Base-by-base conservation (phyloP, 2,888 invertebrate species). In the Deilephila porcellus region DNA sequence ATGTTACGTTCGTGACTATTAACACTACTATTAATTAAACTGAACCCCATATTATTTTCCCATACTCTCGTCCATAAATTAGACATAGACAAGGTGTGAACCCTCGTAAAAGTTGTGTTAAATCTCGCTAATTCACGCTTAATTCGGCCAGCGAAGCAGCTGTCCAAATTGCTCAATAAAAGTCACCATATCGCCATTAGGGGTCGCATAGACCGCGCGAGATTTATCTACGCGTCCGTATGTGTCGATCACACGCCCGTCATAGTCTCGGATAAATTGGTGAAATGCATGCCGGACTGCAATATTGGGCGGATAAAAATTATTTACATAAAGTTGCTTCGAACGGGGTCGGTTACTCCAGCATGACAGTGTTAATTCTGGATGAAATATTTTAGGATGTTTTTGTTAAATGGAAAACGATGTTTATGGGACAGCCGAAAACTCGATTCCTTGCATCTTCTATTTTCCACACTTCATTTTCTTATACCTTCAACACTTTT, bases 111-210 rank as follows among this genome's bases (percentile, higher is more conserved):
- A 76, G 71, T 74, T 77, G 74, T 77, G 81, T 82, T 78, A 81
- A 79, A 79, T 86, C 83, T 80, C 81, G 83, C 80, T 84, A 86
- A 86, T 88, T 86, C 83, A 81, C 83, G 81, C 82, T 83, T 85
- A 83, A 84, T 82, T 86, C 81, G 77, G 81, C 80, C 79, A 76
- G 80, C 77, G 75, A 79, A 79, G 77, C 86, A 86, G 86, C 88
- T 86, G 86, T 85, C 82, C 79, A 79, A 78, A 85, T 78, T 79
- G 76, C 82, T 81, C 77, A 82, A 86, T 88, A 86, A 87, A 89
- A 85, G 84, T 84, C 86, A 85, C 86, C 86, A 85, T 85, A 82
- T 78, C 84, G 86, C 86, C 85, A 88, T 90, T 89, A 86, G 82
- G 82, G 82, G 79, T 82, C 82, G 85, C 86, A 88, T 88, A 83